phyloP scores from a whole-genome alignment of 2,113 vertebrate genomes.

The Stegostoma tigrinum region DNA sequence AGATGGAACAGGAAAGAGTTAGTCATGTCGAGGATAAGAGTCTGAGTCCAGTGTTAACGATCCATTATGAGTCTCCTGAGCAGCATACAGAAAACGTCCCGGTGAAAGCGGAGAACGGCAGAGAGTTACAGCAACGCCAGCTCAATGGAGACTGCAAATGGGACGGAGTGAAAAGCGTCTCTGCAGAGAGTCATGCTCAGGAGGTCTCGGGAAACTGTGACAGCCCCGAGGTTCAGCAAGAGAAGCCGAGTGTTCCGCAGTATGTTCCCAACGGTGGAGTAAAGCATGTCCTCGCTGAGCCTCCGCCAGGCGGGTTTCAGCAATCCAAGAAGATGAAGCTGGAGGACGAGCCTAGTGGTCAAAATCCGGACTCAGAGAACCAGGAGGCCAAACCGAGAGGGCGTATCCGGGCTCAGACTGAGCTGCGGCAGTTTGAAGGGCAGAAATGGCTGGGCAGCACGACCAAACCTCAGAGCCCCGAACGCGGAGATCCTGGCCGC shows the following conservation, averaged over 20 bases:
- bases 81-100: constrained; percentile 59
- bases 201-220: constrained; percentile 57
- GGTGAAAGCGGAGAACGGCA: constrained; percentile 76
- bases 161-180: constrained; percentile 59
- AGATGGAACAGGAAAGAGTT: constrained; percentile 95
- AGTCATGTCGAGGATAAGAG: constrained; percentile 86
- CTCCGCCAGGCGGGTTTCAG: constrained; percentile 60
- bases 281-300: constrained; percentile 69
- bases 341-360: constrained; percentile 64
- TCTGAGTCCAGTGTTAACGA: constrained; percentile 67
- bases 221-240: constrained; percentile 59
- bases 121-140: constrained; percentile 50
- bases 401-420: constrained; percentile 52
- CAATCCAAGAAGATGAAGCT: constrained; percentile 70
- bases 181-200: constrained; percentile 59
- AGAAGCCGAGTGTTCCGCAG: constrained; percentile 58
- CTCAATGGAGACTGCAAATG: constrained; percentile 67
- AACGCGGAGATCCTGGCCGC: constrained; percentile 52
- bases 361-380: constrained; percentile 49
- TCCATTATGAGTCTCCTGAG: constrained; percentile 58
- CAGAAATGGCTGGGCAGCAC: constrained; percentile 55
- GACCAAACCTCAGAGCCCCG: constrained; percentile 52
- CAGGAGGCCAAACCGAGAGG: constrained; percentile 48
- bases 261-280: constrained; percentile 77
- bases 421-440: constrained; percentile 43